A percentile compares a stretch with the other conserved stretches of the same genome.
Evolutionary conservation across 53 echinoderm and acorn worm genomes (phyloP).

Genomic region (Henricia sp.): DNA sequence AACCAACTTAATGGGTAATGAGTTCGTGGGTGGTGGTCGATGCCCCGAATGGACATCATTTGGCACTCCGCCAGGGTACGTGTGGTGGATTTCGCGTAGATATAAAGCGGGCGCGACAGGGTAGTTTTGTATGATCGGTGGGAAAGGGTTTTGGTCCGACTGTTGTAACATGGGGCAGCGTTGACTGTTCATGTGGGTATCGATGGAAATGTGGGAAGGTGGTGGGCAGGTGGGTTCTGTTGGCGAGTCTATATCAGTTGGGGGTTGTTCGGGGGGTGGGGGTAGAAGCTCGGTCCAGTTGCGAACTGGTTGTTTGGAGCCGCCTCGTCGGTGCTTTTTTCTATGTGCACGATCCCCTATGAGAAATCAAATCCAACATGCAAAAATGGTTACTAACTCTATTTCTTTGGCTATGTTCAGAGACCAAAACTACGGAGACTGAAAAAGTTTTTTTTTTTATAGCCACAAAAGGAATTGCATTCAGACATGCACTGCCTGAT

Average conservation of each 20-base stretch:
- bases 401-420: no score
- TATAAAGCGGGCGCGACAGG: constrained; percentile 45
- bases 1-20: constrained; percentile 49
- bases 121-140: constrained; percentile 54
- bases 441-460: no score
- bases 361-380: no score
- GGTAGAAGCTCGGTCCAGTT: constrained; percentile 97
- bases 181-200: constrained; percentile 54
- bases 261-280: constrained; percentile 96
- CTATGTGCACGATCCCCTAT: constrained; percentile 74
- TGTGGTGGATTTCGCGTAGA: constrained; percentile 34
- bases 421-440: no score
- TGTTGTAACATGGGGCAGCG: constrained; percentile 62
- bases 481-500: no score
- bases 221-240: constrained; percentile 55
- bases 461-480: no score
- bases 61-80: constrained; percentile 60
- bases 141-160: constrained; percentile 39
- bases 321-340: constrained; percentile 67
- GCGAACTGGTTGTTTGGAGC: constrained; percentile 80
- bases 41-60: constrained; percentile 25
- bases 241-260: constrained; percentile 73
- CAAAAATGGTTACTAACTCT: no score
- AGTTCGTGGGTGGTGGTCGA: constrained; percentile 51
- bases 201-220: constrained; percentile 33